phyloP scores from a whole-genome alignment of 2,888 invertebrate genomes.

The Melitaea athalia region DNA sequence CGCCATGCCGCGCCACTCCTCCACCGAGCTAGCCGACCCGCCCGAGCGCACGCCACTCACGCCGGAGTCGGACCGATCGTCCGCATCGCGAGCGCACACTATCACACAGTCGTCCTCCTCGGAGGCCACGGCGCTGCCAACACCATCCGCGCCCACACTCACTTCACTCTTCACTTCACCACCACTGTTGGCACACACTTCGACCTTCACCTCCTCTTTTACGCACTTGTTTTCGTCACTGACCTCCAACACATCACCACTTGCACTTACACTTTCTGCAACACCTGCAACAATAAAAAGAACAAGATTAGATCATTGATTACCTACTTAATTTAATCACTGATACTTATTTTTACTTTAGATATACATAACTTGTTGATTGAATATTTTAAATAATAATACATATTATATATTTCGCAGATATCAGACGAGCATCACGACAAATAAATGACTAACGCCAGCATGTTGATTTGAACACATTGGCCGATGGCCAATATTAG shows the following conservation, averaged over 20 bases:
- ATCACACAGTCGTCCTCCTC: slow-evolving; percentile 86
- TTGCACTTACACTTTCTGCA: slow-evolving; percentile 71
- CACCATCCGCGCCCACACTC: slow-evolving; percentile 77
- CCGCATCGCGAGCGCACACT: slow-evolving; percentile 83
- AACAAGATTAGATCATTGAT: not conserved
- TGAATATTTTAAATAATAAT: not conserved
- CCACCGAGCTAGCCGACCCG: slow-evolving; percentile 88
- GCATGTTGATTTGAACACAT: slow-evolving; percentile 54
- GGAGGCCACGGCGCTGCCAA: slow-evolving; percentile 80
- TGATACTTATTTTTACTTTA: not conserved
- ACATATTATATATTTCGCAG: slow-evolving; percentile 16
- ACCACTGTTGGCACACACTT: slow-evolving; percentile 64
- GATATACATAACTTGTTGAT: not conserved
- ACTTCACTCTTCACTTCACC: slow-evolving; percentile 78
- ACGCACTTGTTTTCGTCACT: slow-evolving; percentile 76
- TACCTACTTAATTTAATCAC: no score
- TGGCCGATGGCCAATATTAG: slow-evolving; percentile 70
- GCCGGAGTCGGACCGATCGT: slow-evolving; percentile 85
- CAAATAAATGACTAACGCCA: slow-evolving; percentile 61
- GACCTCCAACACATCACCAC: slow-evolving; percentile 71
- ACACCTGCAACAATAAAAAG: slow-evolving; percentile 68
- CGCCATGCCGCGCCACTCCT: slow-evolving; percentile 89
- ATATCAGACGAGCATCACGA: slow-evolving; percentile 42
- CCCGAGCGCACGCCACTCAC: slow-evolving; percentile 89
- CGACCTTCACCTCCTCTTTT: slow-evolving; percentile 67